A percentile compares a stretch with the other conserved stretches of the same genome.
These are phyloP conservation scores for Heliangelus exortis DNA, from an alignment of 2,797 vertebrate species.

Conservation along the genomic window DNA sequence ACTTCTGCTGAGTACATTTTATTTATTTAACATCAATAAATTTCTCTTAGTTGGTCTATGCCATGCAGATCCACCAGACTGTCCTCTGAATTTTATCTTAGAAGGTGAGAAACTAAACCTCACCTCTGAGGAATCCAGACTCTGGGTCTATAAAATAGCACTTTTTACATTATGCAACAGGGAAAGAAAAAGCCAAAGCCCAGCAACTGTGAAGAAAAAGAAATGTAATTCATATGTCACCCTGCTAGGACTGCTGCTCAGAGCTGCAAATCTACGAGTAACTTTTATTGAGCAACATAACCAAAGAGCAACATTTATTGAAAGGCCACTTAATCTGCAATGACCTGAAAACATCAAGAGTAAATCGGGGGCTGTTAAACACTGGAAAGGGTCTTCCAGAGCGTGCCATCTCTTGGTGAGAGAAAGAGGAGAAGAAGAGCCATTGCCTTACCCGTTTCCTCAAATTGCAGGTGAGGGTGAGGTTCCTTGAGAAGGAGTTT, in stretches of 20 bases:
- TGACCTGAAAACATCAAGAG: constrained; percentile 19
- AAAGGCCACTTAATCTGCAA: constrained; percentile 18
- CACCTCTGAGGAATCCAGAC: not conserved
- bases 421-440: not conserved
- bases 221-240: not conserved
- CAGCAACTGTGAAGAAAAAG: not conserved
- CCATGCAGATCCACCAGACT: not conserved
- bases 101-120: not conserved
- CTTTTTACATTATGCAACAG: not conserved
- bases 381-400: not conserved
- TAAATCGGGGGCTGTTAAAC: not conserved
- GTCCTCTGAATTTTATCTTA: not conserved
- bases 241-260: not conserved
- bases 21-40: constrained; percentile 35
- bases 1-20: not conserved
- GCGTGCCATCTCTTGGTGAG: not conserved
- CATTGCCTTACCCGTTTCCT: constrained; percentile 89
- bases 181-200: not conserved
- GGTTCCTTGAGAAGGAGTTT: constrained; percentile 95
- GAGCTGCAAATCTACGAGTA: not conserved
- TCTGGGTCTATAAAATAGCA: not conserved
- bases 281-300: constrained; percentile 23
- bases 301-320: not conserved
- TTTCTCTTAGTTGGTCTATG: not conserved
- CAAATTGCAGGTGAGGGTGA: constrained; percentile 95